Evolutionary conservation across 2,888 invertebrate genomes (phyloP), one percentile per base, ranked within the genome.

Genomic region (Ophion slaviceki): DNA sequence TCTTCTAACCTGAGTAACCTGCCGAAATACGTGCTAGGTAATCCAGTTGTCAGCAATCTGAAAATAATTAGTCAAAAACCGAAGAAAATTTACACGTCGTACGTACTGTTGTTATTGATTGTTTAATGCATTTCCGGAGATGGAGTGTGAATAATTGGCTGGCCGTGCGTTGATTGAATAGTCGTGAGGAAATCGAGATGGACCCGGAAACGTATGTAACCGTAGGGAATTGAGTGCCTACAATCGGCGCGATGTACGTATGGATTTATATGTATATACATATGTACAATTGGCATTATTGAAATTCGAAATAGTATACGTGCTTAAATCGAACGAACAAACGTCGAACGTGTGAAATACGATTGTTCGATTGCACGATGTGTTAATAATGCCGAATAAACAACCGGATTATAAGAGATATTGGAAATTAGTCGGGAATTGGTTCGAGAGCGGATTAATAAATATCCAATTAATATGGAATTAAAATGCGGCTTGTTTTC

Each of bases 301-400:
- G 81, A 62, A 70, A 67, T 66, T 61, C 20, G 59, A 62, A 81
- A 76, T 70, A 59, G 47, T 62, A n/a, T 61, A 11, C 57, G 20
- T 36, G 61, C 70, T 32, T 62, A 81, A 81, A 75, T 76, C 75
- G 36, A 62, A 76, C 67, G 47, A 81, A 81, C 62, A 81, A 81
- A 75, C 62, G 61, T 36, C 20, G 66, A 20, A 80, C 66, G 62
- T 62, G 59, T 45, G 75, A 81, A 81, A 70, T 59, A n/a, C 24
- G 67, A 74, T 81, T 75, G 40, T 76, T 75, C 68, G 28, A 80
- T 59, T 45, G 20, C 67, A 59, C 59, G 32, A 74, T 61, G 74
- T 59, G 32, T 74, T 45, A 74, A 74, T 80, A 74, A 72, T 80
- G 57, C 8, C 61, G 74, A 74, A 75, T 61, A 57, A 74, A 80